Evolutionary conservation across 1,140 invertebrate species (phyloP).

Genomic region (Leptoteleia sp.): DNA sequence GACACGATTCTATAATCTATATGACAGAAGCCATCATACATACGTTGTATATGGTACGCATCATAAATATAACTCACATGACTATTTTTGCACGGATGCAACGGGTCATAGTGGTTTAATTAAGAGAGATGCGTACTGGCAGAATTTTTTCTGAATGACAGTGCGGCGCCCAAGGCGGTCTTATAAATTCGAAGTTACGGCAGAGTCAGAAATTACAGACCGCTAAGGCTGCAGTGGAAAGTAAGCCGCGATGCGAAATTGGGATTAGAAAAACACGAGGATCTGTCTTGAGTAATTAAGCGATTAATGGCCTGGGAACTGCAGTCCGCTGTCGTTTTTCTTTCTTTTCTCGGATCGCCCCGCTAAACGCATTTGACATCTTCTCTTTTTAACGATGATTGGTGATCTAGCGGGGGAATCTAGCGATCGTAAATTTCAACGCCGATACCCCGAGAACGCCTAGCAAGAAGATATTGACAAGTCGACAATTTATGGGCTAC

Average conservation of each 20-base stretch:
- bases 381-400: conserved; percentile 49
- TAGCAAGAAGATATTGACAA: conserved; percentile 67
- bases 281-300: conserved; percentile 56
- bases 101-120: too few relatives aligned
- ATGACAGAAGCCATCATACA: too few relatives aligned
- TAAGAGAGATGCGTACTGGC: conserved; percentile 43
- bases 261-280: conserved; percentile 27
- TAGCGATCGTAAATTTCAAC: conserved; percentile 68
- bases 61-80: too few relatives aligned
- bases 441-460: conserved; percentile 44
- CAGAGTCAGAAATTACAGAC: conserved; percentile 42
- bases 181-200: too few relatives aligned
- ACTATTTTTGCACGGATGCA: too few relatives aligned
- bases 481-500: conserved; percentile 54
- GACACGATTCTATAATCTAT: too few relatives aligned
- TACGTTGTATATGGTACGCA: too few relatives aligned
- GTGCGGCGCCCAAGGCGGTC: too few relatives aligned
- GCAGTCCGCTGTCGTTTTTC: background rate
- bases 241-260: conserved; percentile 25
- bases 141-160: conserved; percentile 46
- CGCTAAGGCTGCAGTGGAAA: background rate
- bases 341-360: conserved; percentile 7
- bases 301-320: conserved; percentile 66
- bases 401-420: conserved; percentile 34
- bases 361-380: conserved; percentile 37